Evolutionary conservation across 2,113 vertebrate species (phyloP), one percentile per base, ranked within the genome.

Genomic region (Sceloporus tristichus): DNA sequence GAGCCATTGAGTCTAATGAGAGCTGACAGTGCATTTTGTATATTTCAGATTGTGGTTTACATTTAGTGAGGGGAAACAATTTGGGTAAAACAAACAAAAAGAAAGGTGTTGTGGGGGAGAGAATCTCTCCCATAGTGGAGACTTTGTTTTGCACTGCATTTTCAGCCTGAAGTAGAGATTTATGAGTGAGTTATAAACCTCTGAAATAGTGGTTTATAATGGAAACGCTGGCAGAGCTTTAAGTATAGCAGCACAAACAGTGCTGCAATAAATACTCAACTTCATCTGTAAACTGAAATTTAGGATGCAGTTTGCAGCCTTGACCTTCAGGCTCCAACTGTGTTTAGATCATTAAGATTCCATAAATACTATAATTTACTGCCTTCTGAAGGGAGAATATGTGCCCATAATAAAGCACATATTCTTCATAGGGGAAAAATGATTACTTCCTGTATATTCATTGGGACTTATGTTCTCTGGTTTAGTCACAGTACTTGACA

Each of bases 291-390:
- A 97, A 97, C 90, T 96, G 94, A 93, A 95, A 94, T 95, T 95
- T 94, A 96, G 95, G 94, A 95, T 96, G 89, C 88, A 93, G 92
- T 94, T 95, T 97, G 93, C 88, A 97, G 91, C 93, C 92, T 94
- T 97, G 96, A 98, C 97, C 97, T 98, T 98, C 97, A 98, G 95
- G 93, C 90, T 96, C 92, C 93, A 96, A 95, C 88, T 95, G 90
- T 93, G 93, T 92, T 96, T 96, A 93, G 91, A 94, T 95, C 93
- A 95, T 95, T 94, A 96, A 94, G 93, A 95, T 93, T 95, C 90
- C 92, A 95, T 95, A 96, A 96, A 94, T 93, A 95, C 94, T 95
- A 91, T 94, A 96, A 97, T 97, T 96, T 96, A 96, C 56, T 93
- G 84, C 92, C 89, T 94, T 95, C 93, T 94, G 92, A 94, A 95